Evolutionary conservation across 2,888 invertebrate genomes (phyloP).

Genomic region (Drosophila anomalata): DNA sequence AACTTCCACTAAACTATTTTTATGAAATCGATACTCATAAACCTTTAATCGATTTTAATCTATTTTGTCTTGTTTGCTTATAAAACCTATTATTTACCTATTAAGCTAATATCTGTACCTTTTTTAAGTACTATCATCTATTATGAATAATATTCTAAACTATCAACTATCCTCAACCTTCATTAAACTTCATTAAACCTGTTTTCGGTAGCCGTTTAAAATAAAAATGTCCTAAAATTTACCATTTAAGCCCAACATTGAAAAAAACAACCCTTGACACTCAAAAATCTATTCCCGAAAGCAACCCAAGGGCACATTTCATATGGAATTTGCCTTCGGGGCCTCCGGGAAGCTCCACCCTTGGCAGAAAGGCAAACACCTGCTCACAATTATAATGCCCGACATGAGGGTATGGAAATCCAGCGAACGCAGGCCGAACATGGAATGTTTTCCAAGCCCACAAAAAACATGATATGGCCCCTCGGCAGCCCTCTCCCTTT

Average conservation of each 20-base stretch:
- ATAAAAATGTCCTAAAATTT: neutral
- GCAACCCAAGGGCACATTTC: neutral
- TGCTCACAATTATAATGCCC: conserved; percentile 20
- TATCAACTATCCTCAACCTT: too few species aligned
- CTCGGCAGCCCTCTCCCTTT: neutral
- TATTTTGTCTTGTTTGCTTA: too few species aligned
- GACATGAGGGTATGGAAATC: conserved; percentile 30
- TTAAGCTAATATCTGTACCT: too few species aligned
- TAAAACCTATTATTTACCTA: too few species aligned
- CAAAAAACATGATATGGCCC: conserved; percentile 12
- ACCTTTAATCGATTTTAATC: too few species aligned
- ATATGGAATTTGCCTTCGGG: conserved; percentile 1
- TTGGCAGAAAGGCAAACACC: conserved; percentile 12
- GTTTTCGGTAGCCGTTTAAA: too few species aligned
- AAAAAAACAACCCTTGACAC: neutral
- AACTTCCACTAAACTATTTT: too few species aligned
- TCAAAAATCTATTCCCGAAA: neutral
- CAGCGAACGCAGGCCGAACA: conserved; percentile 39
- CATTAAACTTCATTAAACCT: too few species aligned
- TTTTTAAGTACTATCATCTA: too few species aligned
- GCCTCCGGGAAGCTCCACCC: neutral
- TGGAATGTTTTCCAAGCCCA: conserved; percentile 39
- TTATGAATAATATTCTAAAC: too few species aligned
- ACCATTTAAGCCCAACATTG: neutral
- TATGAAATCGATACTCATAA: too few species aligned